Conservation (phyloP, 2,888 invertebrate species). For the Ommatoiulus sabulosus region DNA sequence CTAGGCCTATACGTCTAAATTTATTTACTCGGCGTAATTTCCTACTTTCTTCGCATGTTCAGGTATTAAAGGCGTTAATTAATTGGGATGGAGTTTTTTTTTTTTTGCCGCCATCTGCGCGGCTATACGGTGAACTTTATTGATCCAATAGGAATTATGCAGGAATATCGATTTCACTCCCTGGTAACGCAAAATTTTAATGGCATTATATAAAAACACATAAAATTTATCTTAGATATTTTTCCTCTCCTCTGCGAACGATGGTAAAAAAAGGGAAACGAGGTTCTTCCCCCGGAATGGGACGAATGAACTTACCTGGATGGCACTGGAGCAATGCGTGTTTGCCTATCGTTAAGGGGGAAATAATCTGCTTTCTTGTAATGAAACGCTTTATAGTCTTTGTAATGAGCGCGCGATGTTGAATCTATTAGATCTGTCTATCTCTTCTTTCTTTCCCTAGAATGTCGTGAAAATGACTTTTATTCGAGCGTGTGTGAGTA, state of each 20-base stretch:
- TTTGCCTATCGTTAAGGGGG: slow-evolving; percentile 38
- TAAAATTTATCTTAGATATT: slow-evolving; percentile 30
- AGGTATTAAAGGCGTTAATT: neutral
- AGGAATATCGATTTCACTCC: slow-evolving; percentile 41
- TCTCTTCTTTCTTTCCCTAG: neutral
- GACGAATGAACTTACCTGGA: neutral
- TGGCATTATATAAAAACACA: slow-evolving; percentile 45
- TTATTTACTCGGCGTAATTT: neutral
- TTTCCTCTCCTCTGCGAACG: neutral
- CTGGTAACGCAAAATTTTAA: slow-evolving; percentile 38
- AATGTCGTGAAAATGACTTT: neutral
- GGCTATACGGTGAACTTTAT: neutral
- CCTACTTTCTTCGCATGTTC: neutral
- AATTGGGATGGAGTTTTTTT: neutral
- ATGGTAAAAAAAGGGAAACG: neutral
- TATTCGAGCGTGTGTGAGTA: neutral
- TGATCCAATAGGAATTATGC: slow-evolving; percentile 22
- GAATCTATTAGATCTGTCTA: neutral
- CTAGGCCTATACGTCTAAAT: neutral
- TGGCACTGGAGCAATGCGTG: neutral
- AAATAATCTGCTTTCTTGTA: slow-evolving; percentile 38
- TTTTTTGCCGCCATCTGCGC: neutral
- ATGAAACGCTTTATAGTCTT: neutral
- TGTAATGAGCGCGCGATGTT: neutral
- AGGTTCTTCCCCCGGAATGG: neutral